A percentile compares a stretch with the other conserved stretches of the same genome.
Conservation (phyloP, 2,797 vertebrate genomes). For the Protosalanx chinensis region DNA sequence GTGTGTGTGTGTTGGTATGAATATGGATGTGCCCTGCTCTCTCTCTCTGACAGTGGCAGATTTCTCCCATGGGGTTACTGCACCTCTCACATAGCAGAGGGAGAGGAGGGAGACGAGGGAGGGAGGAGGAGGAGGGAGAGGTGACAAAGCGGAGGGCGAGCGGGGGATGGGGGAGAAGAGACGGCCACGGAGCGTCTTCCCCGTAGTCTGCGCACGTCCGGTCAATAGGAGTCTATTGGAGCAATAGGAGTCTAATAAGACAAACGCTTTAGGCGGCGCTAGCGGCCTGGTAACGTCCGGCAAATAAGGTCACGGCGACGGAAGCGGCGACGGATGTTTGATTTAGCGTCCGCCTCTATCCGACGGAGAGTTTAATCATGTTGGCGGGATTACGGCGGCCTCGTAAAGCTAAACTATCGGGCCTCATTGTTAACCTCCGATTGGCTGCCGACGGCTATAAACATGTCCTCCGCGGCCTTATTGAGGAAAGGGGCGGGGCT, state of each 20-base stretch:
- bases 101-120: constrained; percentile 5
- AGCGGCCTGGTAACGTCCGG: constrained; percentile 28
- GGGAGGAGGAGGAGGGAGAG: constrained; percentile 17
- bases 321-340: constrained; percentile 30
- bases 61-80: neutral
- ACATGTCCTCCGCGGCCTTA: constrained; percentile 69
- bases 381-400: constrained; percentile 60
- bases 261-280: constrained; percentile 26
- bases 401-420: constrained; percentile 61
- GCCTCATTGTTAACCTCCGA: constrained; percentile 72
- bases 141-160: constrained; percentile 5
- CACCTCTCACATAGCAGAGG: neutral
- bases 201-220: too few species aligned
- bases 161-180: constrained; percentile 19
- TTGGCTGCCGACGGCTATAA: constrained; percentile 67
- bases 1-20: constrained; percentile 5
- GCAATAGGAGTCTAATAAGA: constrained; percentile 25
- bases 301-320: constrained; percentile 47
- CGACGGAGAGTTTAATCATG: constrained; percentile 70
- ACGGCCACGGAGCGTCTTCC: neutral
- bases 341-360: constrained; percentile 58
- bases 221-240: constrained; percentile 9
- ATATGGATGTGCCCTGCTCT: constrained; percentile 6
- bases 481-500: constrained; percentile 38
- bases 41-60: neutral